phyloP scores from a whole-genome alignment of 1,140 invertebrate genomes.

The Drosophila rufa region DNA sequence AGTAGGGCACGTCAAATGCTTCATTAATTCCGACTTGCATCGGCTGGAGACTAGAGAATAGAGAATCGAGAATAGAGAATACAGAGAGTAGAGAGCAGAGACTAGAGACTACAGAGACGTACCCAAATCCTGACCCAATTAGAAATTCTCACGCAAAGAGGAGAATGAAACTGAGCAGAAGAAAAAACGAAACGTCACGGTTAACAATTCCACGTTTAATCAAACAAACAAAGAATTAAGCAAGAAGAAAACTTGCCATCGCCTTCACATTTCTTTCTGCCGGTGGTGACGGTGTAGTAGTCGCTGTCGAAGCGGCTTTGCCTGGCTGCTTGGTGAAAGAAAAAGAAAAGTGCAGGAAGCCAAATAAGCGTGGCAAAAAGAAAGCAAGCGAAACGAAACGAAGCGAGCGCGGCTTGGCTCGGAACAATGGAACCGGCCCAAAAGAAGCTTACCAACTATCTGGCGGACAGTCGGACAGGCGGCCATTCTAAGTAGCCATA shows the following conservation, averaged over 20 bases:
- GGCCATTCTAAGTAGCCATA: slow-evolving; percentile 45
- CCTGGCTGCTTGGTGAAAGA: slow-evolving; percentile 48
- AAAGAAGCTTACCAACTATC: slow-evolving; percentile 58
- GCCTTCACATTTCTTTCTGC: slow-evolving; percentile 39
- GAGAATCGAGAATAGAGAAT: not conserved
- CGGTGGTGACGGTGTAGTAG: slow-evolving; percentile 8
- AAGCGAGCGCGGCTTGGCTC: slow-evolving; percentile 6
- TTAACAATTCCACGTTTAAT: slow-evolving; percentile 79
- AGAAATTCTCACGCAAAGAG: slow-evolving; percentile 77
- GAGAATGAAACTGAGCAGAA: slow-evolving; percentile 26
- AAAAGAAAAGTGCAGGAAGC: slow-evolving; percentile 60
- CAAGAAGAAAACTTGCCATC: slow-evolving; percentile 51
- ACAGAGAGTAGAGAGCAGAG: not conserved
- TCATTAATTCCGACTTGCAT: slow-evolving; percentile 59
- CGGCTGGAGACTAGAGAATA: not conserved
- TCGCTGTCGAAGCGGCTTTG: slow-evolving; percentile 5
- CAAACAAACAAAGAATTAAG: slow-evolving; percentile 65
- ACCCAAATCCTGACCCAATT: slow-evolving; percentile 73
- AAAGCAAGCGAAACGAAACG: slow-evolving; percentile 71
- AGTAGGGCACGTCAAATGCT: slow-evolving; percentile 74
- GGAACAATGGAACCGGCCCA: slow-evolving; percentile 53
- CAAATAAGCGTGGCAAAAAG: slow-evolving; percentile 64
- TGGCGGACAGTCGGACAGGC: not conserved
- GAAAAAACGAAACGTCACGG: slow-evolving; percentile 67
- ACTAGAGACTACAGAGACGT: slow-evolving; percentile 1